Evolutionary conservation across 2,888 invertebrate species (phyloP).

Genomic region (Diogma glabrata): DNA sequence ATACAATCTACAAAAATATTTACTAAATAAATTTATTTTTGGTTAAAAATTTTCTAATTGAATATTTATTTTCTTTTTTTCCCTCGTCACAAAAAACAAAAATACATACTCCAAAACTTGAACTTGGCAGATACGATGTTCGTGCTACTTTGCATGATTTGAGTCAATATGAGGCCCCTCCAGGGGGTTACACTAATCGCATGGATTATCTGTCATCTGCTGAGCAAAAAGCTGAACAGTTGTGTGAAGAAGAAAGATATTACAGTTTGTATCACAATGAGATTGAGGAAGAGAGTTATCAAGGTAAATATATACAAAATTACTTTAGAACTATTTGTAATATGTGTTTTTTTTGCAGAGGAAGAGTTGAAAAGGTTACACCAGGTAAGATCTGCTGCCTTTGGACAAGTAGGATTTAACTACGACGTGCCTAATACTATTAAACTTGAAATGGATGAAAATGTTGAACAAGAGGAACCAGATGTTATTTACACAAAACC

Average conservation of each 20-base stretch:
- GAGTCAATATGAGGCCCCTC: conserved; percentile 62
- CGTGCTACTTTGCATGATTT: conserved; percentile 85
- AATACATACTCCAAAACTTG: conserved; percentile 3
- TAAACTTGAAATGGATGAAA: conserved; percentile 36
- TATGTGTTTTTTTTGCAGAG: conserved; percentile 46
- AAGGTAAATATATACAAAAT: conserved; percentile 49
- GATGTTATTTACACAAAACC: conserved; percentile 68
- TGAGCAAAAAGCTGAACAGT: conserved; percentile 72
- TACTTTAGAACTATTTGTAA: neutral
- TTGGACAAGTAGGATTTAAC: conserved; percentile 65
- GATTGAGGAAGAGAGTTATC: conserved; percentile 78
- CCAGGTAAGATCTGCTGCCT: conserved; percentile 48
- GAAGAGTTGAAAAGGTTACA: conserved; percentile 83
- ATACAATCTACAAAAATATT: too few relatives aligned
- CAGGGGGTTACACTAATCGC: conserved; percentile 52
- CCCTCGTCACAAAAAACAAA: neutral
- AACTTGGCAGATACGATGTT: conserved; percentile 97
- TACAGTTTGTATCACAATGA: conserved; percentile 77
- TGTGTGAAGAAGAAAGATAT: conserved; percentile 94
- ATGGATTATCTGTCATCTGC: conserved; percentile 53
- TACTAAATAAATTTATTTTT: neutral
- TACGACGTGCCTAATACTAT: conserved; percentile 47
- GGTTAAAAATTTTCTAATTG: neutral
- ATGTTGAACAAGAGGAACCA: conserved; percentile 50
- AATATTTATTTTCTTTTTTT: conserved; percentile 9